Base-by-base conservation (phyloP, 64 coral and sea anemone genomes). In the Anthopleura sola region DNA sequence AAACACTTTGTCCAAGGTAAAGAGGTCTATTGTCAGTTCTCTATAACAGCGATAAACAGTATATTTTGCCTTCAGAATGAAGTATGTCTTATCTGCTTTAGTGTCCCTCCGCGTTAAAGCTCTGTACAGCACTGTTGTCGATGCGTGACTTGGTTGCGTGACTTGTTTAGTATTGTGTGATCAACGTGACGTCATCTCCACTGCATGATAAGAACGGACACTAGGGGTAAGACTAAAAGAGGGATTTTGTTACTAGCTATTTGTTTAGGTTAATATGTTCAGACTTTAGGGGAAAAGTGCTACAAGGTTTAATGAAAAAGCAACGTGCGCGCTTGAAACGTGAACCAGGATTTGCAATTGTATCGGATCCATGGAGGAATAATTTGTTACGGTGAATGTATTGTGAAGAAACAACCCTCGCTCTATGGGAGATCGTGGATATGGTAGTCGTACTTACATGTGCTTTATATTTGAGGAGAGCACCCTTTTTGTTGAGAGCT, bases 401-500 rank as follows among this genome's bases (percentile, higher is more conserved):
- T 1, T 13, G 6, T 53, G 2, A 53, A 53, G n/a, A n/a, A n/a
- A n/a, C n/a, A n/a, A n/a, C n/a, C n/a, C n/a, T n/a, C n/a, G n/a
- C n/a, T n/a, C n/a, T n/a, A n/a, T n/a, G n/a, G n/a, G n/a, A n/a
- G n/a, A n/a, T n/a, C n/a, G n/a, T 26, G 23, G 24, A 21, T 21
- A 62, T n/a, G n/a, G 23, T 62, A 32, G n/a, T 66, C 4, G 29
- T 71, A 71, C 66, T 71, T 32, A 71, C 66, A 83, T 92, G 85
- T 34, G 90, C 94, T 40, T 75, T 55, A 77, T 97, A 97, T 26
- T 87, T 87, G 49, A 97, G 82, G 49, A 85, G 84, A 32, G 93
- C 86, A 3, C 94, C 94, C 56, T 79, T 92, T 49, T 96, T 96
- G n/a, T 86, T 92, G 90, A 92, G 89, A 3, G 90, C 54, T 38